A percentile compares a stretch with the other conserved stretches of the same genome.
These are phyloP conservation scores for Enteromius paludinosus DNA, from an alignment of 2,797 vertebrate species.

Conservation along the genomic window DNA sequence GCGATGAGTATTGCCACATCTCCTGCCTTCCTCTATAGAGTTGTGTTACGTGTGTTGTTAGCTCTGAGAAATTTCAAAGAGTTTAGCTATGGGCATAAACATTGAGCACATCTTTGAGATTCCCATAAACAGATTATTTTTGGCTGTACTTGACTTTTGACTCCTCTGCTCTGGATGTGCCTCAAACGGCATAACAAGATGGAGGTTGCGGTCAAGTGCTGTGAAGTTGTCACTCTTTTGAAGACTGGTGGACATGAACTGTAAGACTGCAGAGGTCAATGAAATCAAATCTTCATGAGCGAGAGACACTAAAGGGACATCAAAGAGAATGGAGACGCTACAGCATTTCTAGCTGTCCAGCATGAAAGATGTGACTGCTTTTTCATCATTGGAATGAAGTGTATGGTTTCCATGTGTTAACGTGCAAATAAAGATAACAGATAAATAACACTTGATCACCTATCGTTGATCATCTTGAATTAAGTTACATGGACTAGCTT, in stretches of 20 bases:
- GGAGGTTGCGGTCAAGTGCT: conserved; percentile 66
- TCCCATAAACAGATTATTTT: conserved; percentile 66
- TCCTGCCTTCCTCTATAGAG: conserved; percentile 9
- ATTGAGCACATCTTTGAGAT: conserved; percentile 51
- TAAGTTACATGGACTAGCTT: conserved; percentile 9
- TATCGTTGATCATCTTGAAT: not conserved
- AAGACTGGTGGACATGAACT: conserved; percentile 67
- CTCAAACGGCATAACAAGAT: conserved; percentile 72
- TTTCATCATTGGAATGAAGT: not conserved
- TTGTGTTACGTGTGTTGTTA: not conserved
- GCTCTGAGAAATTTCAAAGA: conserved; percentile 24
- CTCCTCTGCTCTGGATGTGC: conserved; percentile 63
- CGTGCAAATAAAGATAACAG: conserved; percentile 9
- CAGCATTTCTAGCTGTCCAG: conserved; percentile 19
- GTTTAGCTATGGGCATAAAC: conserved; percentile 24
- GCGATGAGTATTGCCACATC: not conserved
- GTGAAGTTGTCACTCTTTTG: conserved; percentile 69
- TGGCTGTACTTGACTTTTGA: conserved; percentile 67
- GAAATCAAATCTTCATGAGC: conserved; percentile 72
- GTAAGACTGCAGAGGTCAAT: conserved; percentile 74
- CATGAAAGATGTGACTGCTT: not conserved
- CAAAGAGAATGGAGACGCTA: conserved; percentile 59
- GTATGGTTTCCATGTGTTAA: conserved; percentile 22
- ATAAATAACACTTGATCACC: not conserved
- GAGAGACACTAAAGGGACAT: conserved; percentile 52